Evolutionary conservation across 2,888 invertebrate genomes (phyloP).

Genomic region (Coenonympha glycerion): DNA sequence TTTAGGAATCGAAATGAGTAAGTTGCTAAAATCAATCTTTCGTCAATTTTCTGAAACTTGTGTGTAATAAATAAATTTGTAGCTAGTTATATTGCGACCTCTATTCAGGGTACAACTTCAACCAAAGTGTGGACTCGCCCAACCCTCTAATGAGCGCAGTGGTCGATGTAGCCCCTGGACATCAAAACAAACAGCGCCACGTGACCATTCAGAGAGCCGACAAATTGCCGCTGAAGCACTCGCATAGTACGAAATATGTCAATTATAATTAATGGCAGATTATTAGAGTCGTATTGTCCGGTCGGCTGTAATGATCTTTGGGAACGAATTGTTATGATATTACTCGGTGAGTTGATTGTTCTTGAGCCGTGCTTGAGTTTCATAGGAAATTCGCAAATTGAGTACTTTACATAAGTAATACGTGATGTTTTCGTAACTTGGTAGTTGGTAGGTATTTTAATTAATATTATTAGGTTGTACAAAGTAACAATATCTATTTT

Average conservation of each 20-base stretch:
- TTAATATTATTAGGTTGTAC: too few relatives aligned
- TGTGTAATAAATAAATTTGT: too few relatives aligned
- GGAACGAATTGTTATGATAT: constrained; percentile 25
- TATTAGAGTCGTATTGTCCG: constrained; percentile 58
- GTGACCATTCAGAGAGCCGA: constrained; percentile 55
- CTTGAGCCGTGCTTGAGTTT: constrained; percentile 10
- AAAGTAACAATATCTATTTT: too few relatives aligned
- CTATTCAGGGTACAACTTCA: background rate
- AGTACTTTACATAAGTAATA: too few relatives aligned
- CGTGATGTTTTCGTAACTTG: too few relatives aligned
- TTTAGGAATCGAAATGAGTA: too few relatives aligned
- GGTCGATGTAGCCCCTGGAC: constrained; percentile 56
- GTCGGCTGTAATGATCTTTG: constrained; percentile 42
- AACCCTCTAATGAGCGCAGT: constrained; percentile 36
- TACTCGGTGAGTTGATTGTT: constrained; percentile 19
- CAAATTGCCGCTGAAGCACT: constrained; percentile 54
- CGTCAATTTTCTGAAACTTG: too few relatives aligned
- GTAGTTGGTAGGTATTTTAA: too few relatives aligned
- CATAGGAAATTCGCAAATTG: background rate
- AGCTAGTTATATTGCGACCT: background rate
- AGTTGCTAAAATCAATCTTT: too few relatives aligned
- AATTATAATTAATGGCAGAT: constrained; percentile 73
- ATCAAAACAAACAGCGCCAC: constrained; percentile 71
- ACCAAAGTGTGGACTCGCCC: constrained; percentile 10
- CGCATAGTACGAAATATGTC: constrained; percentile 61